phyloP scores from a whole-genome alignment of 2,797 vertebrate species.

The Enteromius thamalakanensis region DNA sequence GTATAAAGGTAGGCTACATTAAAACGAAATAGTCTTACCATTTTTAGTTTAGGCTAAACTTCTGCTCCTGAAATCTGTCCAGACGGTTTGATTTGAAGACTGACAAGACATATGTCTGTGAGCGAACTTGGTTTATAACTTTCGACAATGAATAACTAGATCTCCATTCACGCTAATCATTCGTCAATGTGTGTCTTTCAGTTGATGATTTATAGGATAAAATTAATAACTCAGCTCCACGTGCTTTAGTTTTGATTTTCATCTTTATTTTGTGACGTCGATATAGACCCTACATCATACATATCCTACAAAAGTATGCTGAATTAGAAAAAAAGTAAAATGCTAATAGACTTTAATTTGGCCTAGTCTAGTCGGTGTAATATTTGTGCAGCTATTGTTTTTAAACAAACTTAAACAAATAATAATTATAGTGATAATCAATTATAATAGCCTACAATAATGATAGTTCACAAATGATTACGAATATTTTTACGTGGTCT shows the following conservation, averaged over 20 bases:
- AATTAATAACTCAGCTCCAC: constrained; percentile 94
- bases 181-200: constrained; percentile 93
- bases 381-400: not conserved
- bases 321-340: not conserved
- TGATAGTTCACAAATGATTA: not conserved
- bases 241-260: constrained; percentile 84
- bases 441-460: not conserved
- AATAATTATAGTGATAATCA: not conserved
- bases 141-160: constrained; percentile 94
- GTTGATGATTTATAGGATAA: constrained; percentile 99
- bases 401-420: not conserved
- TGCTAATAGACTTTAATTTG: not conserved
- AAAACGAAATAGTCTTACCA: constrained; percentile 48
- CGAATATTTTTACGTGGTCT: not conserved
- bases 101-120: constrained; percentile 61
- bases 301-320: not conserved
- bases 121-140: constrained; percentile 86
- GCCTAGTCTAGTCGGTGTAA: too few species aligned
- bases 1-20: not conserved
- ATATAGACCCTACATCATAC: constrained; percentile 32
- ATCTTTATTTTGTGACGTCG: constrained; percentile 54
- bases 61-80: constrained; percentile 69
- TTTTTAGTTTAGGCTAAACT: constrained; percentile 56
- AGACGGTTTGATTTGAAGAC: constrained; percentile 77
- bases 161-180: constrained; percentile 89